Evolutionary conservation across 2,888 invertebrate species (phyloP), one percentile per base, ranked within the genome.

Genomic region (Frankliniella intonsa): DNA sequence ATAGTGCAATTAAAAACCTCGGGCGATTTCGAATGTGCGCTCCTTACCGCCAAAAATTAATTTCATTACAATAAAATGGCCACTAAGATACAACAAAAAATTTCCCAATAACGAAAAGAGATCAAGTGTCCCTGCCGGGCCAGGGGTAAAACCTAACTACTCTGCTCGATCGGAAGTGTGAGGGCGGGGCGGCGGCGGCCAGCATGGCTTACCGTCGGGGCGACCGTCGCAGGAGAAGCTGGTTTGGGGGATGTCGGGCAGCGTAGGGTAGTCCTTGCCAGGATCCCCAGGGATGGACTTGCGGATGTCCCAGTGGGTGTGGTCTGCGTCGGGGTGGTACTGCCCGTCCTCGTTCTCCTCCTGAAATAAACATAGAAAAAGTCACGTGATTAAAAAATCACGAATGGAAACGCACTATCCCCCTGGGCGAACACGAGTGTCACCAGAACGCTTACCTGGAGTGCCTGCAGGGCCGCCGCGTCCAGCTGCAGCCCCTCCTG

Each of bases 221-320:
- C 69, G n/a, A 0, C 88, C 89, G 0, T 84, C 84, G 83, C 90
- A 91, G 11, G 87, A 87, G 86, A 90, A 90, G 80, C 86, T 86
- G 0, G 90, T 91, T 84, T 25, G 88, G 86, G 84, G 91, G 84
- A 84, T 87, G 81, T 85, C 86, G 11, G 87, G 86, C 82, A 90
- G 88, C 22, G 90, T 90, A 0, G 91, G 91, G 86, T 91, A 88
- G 5, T 76, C 69, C 69, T 10, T 76, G 22, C 25, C 69, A 8
- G 69, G 69, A 22, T 76, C 69, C 22, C 69, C 69, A 22, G 69
- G 69, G 69, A 76, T 76, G 69, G 69, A 76, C 69, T 76, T 22
- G 25, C 69, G 69, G 69, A 76, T n/a, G 69, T 76, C 69, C 69
- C 69, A 76, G 25, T 76, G 69, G 22, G n/a, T 22, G 69, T 76